phyloP scores from a whole-genome alignment of 2,888 invertebrate genomes.

The Diarsia rubi region DNA sequence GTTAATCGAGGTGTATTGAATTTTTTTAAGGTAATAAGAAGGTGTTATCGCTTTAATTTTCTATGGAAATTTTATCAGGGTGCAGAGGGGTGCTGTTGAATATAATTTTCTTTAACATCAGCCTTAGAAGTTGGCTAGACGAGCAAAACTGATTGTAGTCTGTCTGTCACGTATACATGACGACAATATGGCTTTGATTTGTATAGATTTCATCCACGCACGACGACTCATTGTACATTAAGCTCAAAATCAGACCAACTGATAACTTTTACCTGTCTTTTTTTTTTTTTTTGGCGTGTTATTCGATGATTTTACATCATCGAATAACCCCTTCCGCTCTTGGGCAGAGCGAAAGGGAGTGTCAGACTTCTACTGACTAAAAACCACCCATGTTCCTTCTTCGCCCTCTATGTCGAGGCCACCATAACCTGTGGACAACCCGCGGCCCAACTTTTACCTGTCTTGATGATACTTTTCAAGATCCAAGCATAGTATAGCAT shows the following conservation, averaged over 20 bases:
- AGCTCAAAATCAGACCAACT: background rate
- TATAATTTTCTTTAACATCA: background rate
- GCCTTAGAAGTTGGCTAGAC: background rate
- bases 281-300: too few species aligned
- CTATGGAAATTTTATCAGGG: background rate
- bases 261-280: too few species aligned
- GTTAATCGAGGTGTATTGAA: constrained; percentile 43
- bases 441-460: too few species aligned
- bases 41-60: constrained; percentile 11
- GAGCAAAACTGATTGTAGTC: background rate
- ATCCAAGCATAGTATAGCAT: too few species aligned
- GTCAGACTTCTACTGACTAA: too few species aligned
- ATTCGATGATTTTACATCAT: too few species aligned
- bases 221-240: too few species aligned
- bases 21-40: constrained; percentile 1
- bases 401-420: too few species aligned
- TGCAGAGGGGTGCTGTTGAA: background rate
- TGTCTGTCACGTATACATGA: background rate
- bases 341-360: too few species aligned
- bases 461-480: background rate
- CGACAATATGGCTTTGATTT: background rate
- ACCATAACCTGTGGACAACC: too few species aligned
- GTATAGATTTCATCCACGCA: background rate
- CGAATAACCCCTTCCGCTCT: too few species aligned
- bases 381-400: too few species aligned